These are phyloP conservation scores for Myanophis thanlyinensis DNA, from an alignment of 2,113 vertebrate species.

Conservation along the genomic window DNA sequence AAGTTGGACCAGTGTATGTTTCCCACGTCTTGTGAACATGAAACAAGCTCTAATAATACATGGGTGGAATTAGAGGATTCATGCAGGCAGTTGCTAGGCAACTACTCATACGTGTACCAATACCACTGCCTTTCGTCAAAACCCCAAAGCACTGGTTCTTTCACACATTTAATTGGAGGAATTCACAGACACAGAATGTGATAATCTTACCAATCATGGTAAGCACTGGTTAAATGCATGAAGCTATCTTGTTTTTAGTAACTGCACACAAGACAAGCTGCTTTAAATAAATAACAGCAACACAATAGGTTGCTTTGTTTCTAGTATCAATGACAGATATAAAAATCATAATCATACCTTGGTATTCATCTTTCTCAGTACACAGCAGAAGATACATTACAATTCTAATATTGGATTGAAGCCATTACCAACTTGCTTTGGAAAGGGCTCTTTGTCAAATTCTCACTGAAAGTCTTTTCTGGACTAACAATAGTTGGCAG, in stretches of 20 bases:
- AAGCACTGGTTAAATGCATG: not conserved
- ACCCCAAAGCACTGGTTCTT: slow-evolving; percentile 21
- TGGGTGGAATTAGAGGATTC: slow-evolving; percentile 14
- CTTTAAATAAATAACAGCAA: not conserved
- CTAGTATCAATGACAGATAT: not conserved
- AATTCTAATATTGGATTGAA: not conserved
- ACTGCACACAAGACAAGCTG: not conserved
- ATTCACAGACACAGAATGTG: slow-evolving; percentile 15
- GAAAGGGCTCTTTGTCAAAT: not conserved
- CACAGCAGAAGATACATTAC: not conserved
- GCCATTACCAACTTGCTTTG: not conserved
- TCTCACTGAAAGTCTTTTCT: not conserved
- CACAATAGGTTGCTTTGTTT: not conserved
- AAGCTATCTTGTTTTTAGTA: slow-evolving; percentile 2
- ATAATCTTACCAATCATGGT: slow-evolving; percentile 8
- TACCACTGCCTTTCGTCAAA: slow-evolving; percentile 11
- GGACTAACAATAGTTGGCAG: not conserved
- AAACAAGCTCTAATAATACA: not conserved
- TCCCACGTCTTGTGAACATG: not conserved
- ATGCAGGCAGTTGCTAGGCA: slow-evolving; percentile 29
- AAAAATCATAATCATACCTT: not conserved
- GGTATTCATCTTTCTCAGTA: not conserved
- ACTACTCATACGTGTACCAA: slow-evolving; percentile 13
- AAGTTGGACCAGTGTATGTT: not conserved
- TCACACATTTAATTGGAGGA: slow-evolving; percentile 27